Conservation (phyloP, 2,113 vertebrate species). For the Pardalotus punctatus region DNA sequence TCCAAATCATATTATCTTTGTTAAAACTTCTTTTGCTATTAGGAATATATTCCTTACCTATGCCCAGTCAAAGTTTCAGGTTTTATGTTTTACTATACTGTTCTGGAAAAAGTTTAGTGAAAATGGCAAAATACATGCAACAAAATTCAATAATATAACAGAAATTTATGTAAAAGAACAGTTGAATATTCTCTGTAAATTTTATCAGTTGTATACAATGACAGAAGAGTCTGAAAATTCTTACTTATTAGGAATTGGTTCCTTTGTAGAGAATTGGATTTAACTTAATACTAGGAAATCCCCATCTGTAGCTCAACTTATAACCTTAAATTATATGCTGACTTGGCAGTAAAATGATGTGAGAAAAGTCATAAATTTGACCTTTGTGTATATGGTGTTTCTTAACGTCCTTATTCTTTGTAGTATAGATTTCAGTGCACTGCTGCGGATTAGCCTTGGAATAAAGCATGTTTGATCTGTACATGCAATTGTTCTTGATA, state of each 20-base stretch:
- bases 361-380: conserved; percentile 37
- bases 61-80: not conserved
- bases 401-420: not conserved
- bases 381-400: not conserved
- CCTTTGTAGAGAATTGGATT: not conserved
- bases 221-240: not conserved
- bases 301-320: not conserved
- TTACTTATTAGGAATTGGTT: not conserved
- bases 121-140: not conserved
- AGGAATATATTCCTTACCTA: not conserved
- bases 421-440: not conserved
- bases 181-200: not conserved
- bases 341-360: conserved; percentile 18
- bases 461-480: not conserved
- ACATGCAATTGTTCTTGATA: not conserved
- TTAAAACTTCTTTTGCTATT: not conserved
- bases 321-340: conserved; percentile 31
- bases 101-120: not conserved
- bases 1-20: not conserved
- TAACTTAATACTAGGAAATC: not conserved
- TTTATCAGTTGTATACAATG: not conserved
- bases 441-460: not conserved
- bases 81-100: not conserved
- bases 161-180: not conserved
- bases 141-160: not conserved